These are phyloP conservation scores for Cephus sareptanus DNA, from an alignment of 2,888 invertebrate species.

Conservation along the genomic window DNA sequence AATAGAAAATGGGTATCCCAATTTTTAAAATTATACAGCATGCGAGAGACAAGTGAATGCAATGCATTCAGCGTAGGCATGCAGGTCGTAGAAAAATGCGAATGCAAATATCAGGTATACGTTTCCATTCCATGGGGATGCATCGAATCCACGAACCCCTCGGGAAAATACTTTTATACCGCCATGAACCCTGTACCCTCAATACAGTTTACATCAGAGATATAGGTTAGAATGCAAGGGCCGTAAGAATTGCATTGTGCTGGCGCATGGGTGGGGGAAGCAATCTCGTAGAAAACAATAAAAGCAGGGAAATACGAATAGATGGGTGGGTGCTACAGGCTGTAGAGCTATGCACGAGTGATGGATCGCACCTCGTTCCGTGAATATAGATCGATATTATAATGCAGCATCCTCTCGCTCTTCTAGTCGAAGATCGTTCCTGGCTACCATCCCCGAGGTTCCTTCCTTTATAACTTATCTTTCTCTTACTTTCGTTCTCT, in stretches of 20 bases:
- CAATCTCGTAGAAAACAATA: constrained; percentile 48
- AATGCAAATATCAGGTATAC: background rate
- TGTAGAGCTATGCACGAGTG: constrained; percentile 32
- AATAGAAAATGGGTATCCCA: background rate
- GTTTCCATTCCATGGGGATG: background rate
- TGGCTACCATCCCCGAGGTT: background rate
- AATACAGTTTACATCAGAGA: constrained; percentile 28
- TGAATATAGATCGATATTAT: constrained; percentile 51
- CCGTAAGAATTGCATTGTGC: constrained; percentile 24
- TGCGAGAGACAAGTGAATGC: too few relatives aligned
- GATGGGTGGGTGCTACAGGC: constrained; percentile 5
- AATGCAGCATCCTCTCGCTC: constrained; percentile 26
- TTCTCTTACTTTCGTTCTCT: background rate
- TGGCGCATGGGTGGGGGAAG: constrained; percentile 29
- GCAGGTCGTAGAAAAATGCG: too few relatives aligned
- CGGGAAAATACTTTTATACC: constrained; percentile 31
- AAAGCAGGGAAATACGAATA: constrained; percentile 33
- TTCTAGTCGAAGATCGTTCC: background rate
- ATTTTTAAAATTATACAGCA: too few relatives aligned
- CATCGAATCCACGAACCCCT: background rate
- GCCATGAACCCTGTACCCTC: constrained; percentile 34
- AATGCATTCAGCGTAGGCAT: too few relatives aligned
- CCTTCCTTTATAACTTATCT: background rate
- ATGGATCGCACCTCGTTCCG: constrained; percentile 47
- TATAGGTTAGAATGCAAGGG: constrained; percentile 9